Base-by-base conservation (phyloP, 2,113 vertebrate species). In the Nipponia nippon region DNA sequence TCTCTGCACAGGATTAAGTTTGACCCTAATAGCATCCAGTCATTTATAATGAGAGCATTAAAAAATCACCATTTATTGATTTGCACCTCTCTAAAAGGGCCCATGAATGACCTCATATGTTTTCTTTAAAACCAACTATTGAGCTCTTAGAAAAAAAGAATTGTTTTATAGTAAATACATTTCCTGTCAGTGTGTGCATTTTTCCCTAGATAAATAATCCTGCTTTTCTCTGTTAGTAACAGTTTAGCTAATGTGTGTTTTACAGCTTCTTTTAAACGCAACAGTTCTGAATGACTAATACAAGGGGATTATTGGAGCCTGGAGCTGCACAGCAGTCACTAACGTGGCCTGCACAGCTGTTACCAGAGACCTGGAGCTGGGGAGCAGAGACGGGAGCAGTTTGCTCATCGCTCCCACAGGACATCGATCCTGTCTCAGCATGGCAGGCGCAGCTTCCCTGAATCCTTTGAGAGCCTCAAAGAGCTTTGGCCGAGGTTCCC, bases 161-260 rank as follows among this genome's bases (percentile, higher is more conserved):
- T 10, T 40, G 63, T 21, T 61, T 91, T 62, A 53, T 44, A 83
- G 59, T 93, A 88, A 93, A 95, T 71, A 50, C 46, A 70, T 93
- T 94, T 93, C 44, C 52, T 79, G 69, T 81, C 49, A 63, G 29
- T 18, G 32, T 10, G 1, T n/a, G 11, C 1, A 1, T 10, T 93
- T 90, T 58, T 16, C 78, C 58, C 52, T 58, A 72, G 73, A 83
- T 94, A 88, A 94, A 92, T 72, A 85, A 92, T 90, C 81, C 58
- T 81, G 6, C 83, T 83, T 92, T 95, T 78, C 80, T 80, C 67
- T 69, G 36, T 78, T 84, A 69, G 75, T 89, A 91, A 52, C 80
- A 71, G 87, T 90, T 96, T 83, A 95, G 75, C 67, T 90, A 90
- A 73, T 83, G 67, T 85, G 93, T 95, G 87, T 89, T 97, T 90